Evolutionary conservation across 2,888 invertebrate genomes (phyloP).

Genomic region (Bombylius discolor): DNA sequence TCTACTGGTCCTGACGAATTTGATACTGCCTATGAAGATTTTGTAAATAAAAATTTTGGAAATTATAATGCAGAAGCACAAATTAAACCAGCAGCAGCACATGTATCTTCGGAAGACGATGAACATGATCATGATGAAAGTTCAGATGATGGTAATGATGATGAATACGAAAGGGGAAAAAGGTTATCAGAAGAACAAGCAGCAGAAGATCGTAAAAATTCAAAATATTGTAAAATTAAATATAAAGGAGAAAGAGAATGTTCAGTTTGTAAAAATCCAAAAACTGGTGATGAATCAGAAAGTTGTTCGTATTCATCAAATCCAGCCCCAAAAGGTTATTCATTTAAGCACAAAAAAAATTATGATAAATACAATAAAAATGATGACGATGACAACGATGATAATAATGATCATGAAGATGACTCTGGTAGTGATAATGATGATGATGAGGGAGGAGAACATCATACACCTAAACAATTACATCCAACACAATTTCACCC

Average conservation of each 20-base stretch:
- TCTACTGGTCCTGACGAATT: slow-evolving; percentile 17
- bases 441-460: slow-evolving; percentile 9
- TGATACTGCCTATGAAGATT: slow-evolving; percentile 28
- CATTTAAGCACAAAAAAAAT: slow-evolving; percentile 39
- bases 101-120: not conserved
- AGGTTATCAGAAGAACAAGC: slow-evolving; percentile 49
- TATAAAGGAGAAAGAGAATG: slow-evolving; percentile 48
- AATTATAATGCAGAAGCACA: not conserved
- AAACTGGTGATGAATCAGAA: slow-evolving; percentile 63
- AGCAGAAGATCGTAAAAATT: slow-evolving; percentile 46
- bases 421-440: slow-evolving; percentile 9
- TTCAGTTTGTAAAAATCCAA: slow-evolving; percentile 58
- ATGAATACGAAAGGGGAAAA: slow-evolving; percentile 44
- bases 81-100: not conserved
- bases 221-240: slow-evolving; percentile 51
- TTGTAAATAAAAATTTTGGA: slow-evolving; percentile 28
- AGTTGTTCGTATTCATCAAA: slow-evolving; percentile 66
- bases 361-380: slow-evolving; percentile 34
- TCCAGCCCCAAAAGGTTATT: slow-evolving; percentile 46
- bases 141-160: slow-evolving; percentile 13
- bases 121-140: not conserved
- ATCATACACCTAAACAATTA: slow-evolving; percentile 9
- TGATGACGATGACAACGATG: slow-evolving; percentile 31
- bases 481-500: not conserved
- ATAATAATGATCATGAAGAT: slow-evolving; percentile 7